A percentile compares a stretch with the other conserved stretches of the same genome.
phyloP scores from a whole-genome alignment of 2,888 invertebrate species.

The Noctua fimbriata region DNA sequence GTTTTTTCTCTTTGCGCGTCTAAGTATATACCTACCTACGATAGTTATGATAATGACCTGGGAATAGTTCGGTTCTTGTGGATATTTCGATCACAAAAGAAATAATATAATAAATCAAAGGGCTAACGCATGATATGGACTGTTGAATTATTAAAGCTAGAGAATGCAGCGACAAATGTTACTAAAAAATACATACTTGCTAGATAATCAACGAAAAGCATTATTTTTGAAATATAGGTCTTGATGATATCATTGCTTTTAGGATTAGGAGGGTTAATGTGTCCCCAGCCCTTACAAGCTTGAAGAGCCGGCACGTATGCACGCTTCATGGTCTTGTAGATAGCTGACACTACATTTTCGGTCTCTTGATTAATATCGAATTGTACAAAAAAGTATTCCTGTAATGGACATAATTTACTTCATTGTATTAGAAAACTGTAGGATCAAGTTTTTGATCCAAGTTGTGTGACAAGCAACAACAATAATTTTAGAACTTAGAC shows the following conservation, averaged over 20 bases:
- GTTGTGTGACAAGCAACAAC: background rate
- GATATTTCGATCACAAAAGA: background rate
- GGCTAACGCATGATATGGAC: background rate
- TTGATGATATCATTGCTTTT: slow-evolving; percentile 82
- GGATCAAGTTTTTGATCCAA: background rate
- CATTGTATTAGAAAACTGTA: background rate
- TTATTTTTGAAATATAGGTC: slow-evolving; percentile 83
- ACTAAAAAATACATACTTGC: slow-evolving; percentile 78
- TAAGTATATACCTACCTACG: background rate
- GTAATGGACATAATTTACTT: slow-evolving; percentile 51
- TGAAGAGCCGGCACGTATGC: slow-evolving; percentile 82
- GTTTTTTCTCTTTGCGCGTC: background rate
- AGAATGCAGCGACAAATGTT: background rate
- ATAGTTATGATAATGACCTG: background rate
- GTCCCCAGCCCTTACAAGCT: slow-evolving; percentile 84
- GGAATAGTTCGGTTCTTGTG: background rate
- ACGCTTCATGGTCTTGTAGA: slow-evolving; percentile 79
- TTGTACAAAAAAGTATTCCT: slow-evolving; percentile 82
- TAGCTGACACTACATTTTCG: slow-evolving; percentile 86
- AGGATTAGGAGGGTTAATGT: slow-evolving; percentile 87
- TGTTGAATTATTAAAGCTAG: background rate
- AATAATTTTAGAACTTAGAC: background rate
- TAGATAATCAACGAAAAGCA: slow-evolving; percentile 85
- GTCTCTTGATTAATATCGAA: slow-evolving; percentile 82
- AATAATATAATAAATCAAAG: background rate